These are phyloP conservation scores for Patiria miniata DNA, from an alignment of 35 echinoderm and acorn worm genomes.

Conservation along the genomic window DNA sequence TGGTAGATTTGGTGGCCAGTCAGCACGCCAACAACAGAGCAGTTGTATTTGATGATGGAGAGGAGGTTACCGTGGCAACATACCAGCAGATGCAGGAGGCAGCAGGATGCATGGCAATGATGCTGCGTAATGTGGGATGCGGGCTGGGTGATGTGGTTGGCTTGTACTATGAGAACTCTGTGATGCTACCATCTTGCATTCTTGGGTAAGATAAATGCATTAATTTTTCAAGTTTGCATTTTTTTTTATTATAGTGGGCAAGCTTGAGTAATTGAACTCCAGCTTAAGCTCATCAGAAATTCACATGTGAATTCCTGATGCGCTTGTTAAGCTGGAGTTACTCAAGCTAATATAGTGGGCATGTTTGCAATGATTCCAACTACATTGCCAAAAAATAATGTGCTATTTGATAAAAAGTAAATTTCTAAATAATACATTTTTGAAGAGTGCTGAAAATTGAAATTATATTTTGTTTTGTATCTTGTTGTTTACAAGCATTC, in stretches of 20 bases:
- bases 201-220: slow-evolving; percentile 61
- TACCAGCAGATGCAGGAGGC: slow-evolving; percentile 31
- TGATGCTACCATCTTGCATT: slow-evolving; percentile 28
- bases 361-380: no score
- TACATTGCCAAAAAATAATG: no score
- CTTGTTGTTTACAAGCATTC: slow-evolving; percentile 36
- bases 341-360: no score
- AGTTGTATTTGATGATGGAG: slow-evolving; percentile 63
- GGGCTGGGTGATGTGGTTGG: slow-evolving; percentile 27
- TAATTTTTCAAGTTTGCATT: background rate
- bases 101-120: slow-evolving; percentile 10
- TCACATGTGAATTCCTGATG: no score
- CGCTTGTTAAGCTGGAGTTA: no score
- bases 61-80: background rate
- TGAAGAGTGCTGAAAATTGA: background rate
- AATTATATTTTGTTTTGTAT: background rate
- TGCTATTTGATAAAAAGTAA: no score
- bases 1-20: slow-evolving; percentile 16
- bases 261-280: no score
- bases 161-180: slow-evolving; percentile 15
- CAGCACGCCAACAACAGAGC: slow-evolving; percentile 30
- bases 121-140: slow-evolving; percentile 2
- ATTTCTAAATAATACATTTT: no score
- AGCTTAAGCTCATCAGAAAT: no score
- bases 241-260: no score